Evolutionary conservation across 2,113 vertebrate species (phyloP).

Genomic region (Microcebus ravelobensis): DNA sequence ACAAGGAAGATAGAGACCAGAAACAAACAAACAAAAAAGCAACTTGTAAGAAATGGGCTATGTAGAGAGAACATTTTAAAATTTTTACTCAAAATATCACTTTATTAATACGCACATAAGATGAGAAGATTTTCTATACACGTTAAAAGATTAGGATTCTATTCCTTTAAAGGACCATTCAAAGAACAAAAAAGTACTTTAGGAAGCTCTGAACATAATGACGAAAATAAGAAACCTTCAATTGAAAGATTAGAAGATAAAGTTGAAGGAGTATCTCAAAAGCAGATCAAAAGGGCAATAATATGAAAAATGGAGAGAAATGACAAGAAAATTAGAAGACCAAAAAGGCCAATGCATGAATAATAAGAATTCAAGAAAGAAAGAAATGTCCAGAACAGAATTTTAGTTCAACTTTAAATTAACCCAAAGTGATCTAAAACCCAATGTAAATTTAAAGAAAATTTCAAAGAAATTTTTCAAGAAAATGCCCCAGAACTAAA

Average conservation of each 20-base stretch:
- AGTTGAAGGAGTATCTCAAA: not conserved
- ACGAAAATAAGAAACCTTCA: not conserved
- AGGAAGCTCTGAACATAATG: not conserved
- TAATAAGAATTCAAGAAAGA: not conserved
- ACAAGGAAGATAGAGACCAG: not conserved
- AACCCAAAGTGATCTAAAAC: too few relatives aligned
- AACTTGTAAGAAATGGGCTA: not conserved
- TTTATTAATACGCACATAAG: slow-evolving; percentile 10
- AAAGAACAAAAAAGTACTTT: not conserved
- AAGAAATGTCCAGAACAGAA: not conserved
- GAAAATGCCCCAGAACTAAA: not conserved
- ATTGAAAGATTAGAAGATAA: not conserved
- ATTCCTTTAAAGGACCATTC: not conserved
- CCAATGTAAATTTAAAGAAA: too few relatives aligned
- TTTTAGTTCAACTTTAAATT: too few relatives aligned
- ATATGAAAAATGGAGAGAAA: not conserved
- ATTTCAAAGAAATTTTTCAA: slow-evolving; percentile 1
- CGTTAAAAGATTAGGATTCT: not conserved
- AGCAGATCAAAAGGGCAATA: not conserved
- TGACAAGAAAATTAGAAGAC: not conserved
- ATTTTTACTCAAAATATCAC: not conserved
- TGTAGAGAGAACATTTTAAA: not conserved
- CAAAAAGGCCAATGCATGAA: not conserved
- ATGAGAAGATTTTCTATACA: not conserved
- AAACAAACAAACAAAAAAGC: not conserved